phyloP scores from a whole-genome alignment of 2,797 vertebrate species.

The Anguilla obscura region DNA sequence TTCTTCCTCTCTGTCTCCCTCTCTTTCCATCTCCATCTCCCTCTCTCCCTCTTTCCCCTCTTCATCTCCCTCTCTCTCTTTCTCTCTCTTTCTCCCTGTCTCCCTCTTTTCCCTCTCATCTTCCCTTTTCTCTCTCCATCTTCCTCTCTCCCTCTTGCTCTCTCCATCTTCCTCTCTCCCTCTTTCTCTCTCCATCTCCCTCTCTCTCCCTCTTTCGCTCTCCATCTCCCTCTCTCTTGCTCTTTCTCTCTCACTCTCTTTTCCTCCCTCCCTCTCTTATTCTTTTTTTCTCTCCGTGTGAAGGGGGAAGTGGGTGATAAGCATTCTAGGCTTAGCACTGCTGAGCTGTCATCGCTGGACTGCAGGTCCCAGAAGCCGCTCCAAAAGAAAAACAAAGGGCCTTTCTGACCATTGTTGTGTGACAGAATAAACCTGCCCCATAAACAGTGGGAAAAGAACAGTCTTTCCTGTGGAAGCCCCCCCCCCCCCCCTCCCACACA shows the following conservation, averaged over 20 bases:
- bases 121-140: neutral
- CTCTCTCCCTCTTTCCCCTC: neutral
- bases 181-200: neutral
- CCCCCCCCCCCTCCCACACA: conserved; percentile 30
- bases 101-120: neutral
- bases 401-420: conserved; percentile 72
- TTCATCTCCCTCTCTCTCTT: neutral
- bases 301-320: neutral
- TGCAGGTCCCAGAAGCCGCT: conserved; percentile 49
- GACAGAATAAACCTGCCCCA: conserved; percentile 64
- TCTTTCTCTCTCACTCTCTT: neutral
- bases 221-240: neutral
- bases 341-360: conserved; percentile 41
- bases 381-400: conserved; percentile 70
- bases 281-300: neutral
- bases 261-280: neutral
- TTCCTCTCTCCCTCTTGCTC: too few species aligned
- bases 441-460: conserved; percentile 65
- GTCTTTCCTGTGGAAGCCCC: conserved; percentile 66
- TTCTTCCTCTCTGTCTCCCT: neutral
- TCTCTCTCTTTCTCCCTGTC: neutral
- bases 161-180: neutral
- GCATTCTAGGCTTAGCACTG: neutral
- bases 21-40: neutral
- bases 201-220: neutral